phyloP scores from a whole-genome alignment of 2,888 invertebrate species.

The Belgica antarctica region DNA sequence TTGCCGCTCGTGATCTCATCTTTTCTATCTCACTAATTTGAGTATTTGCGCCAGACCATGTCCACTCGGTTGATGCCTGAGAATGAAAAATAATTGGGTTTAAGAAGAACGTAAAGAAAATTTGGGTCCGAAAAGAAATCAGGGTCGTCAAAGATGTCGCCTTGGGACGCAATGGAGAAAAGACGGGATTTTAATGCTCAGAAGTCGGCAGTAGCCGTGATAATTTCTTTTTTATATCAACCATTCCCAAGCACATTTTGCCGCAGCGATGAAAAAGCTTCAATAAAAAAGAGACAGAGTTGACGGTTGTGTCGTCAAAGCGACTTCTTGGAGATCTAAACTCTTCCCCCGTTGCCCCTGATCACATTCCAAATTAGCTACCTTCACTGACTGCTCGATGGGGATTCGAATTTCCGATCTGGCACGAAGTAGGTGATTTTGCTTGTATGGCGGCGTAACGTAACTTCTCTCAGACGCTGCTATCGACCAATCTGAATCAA shows the following conservation, averaged over 20 bases:
- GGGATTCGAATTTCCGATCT: conserved; percentile 59
- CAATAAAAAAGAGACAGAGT: no score
- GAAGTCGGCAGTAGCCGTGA: no score
- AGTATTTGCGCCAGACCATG: conserved; percentile 55
- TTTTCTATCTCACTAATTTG: conserved; percentile 51
- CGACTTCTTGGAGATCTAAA: no score
- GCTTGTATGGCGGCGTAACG: conserved; percentile 52
- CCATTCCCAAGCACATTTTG: no score
- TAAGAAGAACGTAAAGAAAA: no score
- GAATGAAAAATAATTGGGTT: conserved; percentile 10
- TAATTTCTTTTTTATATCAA: no score
- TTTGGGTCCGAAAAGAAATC: background rate
- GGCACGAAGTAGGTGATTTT: conserved; percentile 57
- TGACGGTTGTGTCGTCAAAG: no score
- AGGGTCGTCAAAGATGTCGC: background rate
- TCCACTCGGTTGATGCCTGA: conserved; percentile 51
- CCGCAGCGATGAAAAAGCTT: no score
- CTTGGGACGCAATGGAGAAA: no score
- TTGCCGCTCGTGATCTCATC: conserved; percentile 50
- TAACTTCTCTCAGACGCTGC: conserved; percentile 57
- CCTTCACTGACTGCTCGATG: conserved; percentile 34
- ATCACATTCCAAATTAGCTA: conserved; percentile 27
- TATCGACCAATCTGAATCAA: conserved; percentile 57
- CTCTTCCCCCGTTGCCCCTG: no score
- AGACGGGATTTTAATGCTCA: no score